These are phyloP conservation scores for Chiloscyllium plagiosum DNA, from an alignment of 2,113 vertebrate species.

Conservation along the genomic window DNA sequence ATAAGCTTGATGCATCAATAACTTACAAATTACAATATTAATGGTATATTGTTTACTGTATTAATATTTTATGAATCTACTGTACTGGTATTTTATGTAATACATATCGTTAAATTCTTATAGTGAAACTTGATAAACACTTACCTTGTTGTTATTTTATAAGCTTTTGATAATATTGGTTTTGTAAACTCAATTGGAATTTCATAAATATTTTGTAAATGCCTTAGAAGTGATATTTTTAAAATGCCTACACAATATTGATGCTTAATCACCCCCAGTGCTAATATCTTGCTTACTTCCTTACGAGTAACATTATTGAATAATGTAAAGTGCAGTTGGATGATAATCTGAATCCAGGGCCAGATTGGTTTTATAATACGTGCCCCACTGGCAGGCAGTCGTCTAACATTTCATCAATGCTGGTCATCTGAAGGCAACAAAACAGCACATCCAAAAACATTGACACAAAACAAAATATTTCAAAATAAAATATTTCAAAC, in stretches of 20 bases:
- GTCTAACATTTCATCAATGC: background rate
- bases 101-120: background rate
- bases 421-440: background rate
- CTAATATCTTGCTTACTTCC: background rate
- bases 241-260: background rate
- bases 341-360: background rate
- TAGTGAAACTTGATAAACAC: background rate
- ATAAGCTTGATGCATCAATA: background rate
- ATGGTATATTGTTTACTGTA: background rate
- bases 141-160: background rate
- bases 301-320: background rate
- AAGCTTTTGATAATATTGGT: background rate
- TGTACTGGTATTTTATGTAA: background rate
- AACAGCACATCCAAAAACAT: background rate
- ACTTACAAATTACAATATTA: background rate
- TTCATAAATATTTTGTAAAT: background rate
- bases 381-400: background rate
- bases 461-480: background rate
- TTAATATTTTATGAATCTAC: background rate
- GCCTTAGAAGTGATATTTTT: background rate
- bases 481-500: background rate
- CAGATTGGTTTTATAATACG: background rate
- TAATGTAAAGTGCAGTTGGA: background rate
- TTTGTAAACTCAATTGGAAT: background rate
- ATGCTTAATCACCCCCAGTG: background rate